Conservation (phyloP, 2,113 vertebrate genomes). For the Pedetes capensis region DNA sequence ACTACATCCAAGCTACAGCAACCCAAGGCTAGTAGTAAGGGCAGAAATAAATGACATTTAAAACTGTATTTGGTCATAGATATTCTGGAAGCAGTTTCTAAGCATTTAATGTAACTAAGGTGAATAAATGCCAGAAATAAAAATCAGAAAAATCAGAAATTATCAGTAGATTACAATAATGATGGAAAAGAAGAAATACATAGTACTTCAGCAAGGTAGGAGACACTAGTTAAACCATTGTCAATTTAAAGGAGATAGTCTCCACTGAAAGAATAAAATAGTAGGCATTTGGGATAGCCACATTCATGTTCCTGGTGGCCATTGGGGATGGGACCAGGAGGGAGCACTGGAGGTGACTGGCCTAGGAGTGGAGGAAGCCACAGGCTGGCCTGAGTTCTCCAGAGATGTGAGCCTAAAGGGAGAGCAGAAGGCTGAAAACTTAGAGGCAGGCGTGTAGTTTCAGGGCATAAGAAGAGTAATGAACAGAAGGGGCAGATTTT, state of each 20-base stretch:
- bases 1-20: neutral
- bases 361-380: neutral
- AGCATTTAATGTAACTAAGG: neutral
- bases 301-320: neutral
- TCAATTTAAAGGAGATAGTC: neutral
- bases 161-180: neutral
- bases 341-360: too few relatives aligned
- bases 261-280: neutral
- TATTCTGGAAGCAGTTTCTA: too few relatives aligned
- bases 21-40: neutral
- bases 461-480: neutral
- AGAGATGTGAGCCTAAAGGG: neutral
- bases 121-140: too few relatives aligned
- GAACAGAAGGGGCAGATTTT: too few relatives aligned
- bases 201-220: neutral
- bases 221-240: too few relatives aligned
- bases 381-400: neutral
- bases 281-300: too few relatives aligned
- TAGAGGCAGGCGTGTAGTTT: neutral
- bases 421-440: neutral
- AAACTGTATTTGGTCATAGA: neutral
- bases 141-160: too few relatives aligned
- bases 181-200: neutral
- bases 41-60: too few relatives aligned
- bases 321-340: neutral